phyloP scores from a whole-genome alignment of 2,888 invertebrate genomes.

The Orthosia gracilis region DNA sequence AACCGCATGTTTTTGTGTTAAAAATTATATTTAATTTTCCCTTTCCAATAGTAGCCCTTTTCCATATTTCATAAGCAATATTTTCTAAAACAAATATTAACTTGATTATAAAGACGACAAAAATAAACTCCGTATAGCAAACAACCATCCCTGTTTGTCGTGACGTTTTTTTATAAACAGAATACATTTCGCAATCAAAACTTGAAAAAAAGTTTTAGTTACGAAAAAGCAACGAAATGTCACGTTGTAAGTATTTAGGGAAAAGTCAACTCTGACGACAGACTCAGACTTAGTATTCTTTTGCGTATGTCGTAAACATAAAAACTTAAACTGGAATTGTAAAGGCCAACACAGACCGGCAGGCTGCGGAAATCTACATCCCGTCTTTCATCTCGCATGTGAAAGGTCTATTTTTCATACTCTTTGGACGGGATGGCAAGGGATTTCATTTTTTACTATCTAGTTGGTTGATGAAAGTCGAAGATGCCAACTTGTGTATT shows the following conservation, averaged over 20 bases:
- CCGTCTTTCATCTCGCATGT: no score
- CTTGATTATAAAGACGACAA: neutral
- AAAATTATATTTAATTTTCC: neutral
- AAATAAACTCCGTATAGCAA: neutral
- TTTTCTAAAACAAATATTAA: neutral
- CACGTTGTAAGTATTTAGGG: neutral
- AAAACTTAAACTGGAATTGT: no score
- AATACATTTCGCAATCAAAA: neutral
- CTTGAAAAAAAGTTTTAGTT: neutral
- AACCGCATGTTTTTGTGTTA: neutral
- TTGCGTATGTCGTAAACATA: no score
- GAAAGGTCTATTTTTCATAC: no score
- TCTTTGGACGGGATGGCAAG: no score
- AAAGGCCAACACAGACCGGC: no score
- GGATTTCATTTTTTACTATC: no score
- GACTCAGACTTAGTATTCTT: no score
- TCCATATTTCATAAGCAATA: neutral
- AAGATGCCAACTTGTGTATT: no score
- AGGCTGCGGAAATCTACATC: no score
- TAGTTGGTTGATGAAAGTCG: no score
- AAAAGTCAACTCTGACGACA: no score
- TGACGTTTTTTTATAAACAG: neutral
- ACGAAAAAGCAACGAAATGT: neutral
- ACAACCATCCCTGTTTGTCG: neutral
- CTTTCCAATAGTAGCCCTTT: neutral